Evolutionary conservation across 2,797 vertebrate species (phyloP).

Genomic region (Dipus sagitta): DNA sequence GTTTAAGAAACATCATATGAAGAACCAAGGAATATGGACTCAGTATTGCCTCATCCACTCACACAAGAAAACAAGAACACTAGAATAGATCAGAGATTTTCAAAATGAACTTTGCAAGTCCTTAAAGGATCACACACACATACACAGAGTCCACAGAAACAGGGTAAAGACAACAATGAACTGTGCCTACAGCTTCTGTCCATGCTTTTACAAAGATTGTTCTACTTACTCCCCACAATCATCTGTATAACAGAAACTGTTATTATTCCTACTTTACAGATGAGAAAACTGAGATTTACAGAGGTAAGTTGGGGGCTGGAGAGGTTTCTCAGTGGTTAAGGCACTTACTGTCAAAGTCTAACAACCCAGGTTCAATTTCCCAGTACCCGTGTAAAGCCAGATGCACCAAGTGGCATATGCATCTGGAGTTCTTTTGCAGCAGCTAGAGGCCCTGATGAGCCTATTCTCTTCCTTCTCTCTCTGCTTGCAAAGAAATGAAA

Average conservation of each 20-base stretch:
- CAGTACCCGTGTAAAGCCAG: too few relatives aligned
- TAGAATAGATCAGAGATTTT: slow-evolving; percentile 45
- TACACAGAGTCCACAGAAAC: slow-evolving; percentile 1
- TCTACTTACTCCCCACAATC: slow-evolving; percentile 48
- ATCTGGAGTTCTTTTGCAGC: too few relatives aligned
- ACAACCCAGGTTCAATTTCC: too few relatives aligned
- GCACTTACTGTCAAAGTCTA: too few relatives aligned
- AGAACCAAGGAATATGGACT: slow-evolving; percentile 43
- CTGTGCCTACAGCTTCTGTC: slow-evolving; percentile 23
- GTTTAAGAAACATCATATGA: slow-evolving; percentile 52
- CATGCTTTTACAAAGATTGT: slow-evolving; percentile 38
- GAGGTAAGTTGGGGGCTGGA: too few relatives aligned
- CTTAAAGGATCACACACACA: neutral
- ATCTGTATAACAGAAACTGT: neutral
- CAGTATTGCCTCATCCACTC: slow-evolving; percentile 24
- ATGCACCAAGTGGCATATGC: too few relatives aligned
- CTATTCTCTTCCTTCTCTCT: too few relatives aligned
- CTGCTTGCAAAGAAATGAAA: too few relatives aligned
- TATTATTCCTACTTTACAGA: neutral
- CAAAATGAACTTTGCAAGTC: slow-evolving; percentile 57
- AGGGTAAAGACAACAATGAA: slow-evolving; percentile 10
- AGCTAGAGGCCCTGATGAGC: too few relatives aligned
- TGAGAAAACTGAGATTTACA: too few relatives aligned
- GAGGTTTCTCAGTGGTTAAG: too few relatives aligned
- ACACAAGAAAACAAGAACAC: slow-evolving; percentile 44